These are phyloP conservation scores for Apeira syringaria DNA, from an alignment of 2,888 invertebrate genomes.

Conservation along the genomic window DNA sequence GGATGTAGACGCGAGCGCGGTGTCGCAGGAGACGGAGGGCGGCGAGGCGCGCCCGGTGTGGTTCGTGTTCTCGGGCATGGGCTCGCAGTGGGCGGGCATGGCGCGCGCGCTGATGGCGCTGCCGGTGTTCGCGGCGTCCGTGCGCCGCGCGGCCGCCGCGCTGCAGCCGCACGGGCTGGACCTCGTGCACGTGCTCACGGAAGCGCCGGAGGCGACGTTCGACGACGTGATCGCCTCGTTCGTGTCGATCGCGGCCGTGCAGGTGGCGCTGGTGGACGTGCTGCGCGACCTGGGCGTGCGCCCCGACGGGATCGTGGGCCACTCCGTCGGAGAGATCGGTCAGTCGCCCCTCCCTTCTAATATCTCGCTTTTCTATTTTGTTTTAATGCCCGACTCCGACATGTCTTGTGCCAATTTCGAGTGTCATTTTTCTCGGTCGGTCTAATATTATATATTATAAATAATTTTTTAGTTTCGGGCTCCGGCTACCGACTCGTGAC, in stretches of 20 bases:
- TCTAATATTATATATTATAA: too few species aligned
- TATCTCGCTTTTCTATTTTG: too few species aligned
- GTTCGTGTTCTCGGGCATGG: constrained; percentile 99
- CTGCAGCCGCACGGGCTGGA: constrained; percentile 92
- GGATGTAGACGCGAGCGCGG: too few species aligned
- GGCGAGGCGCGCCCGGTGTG: constrained; percentile 90
- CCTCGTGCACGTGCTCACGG: constrained; percentile 90
- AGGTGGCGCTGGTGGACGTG: constrained; percentile 97
- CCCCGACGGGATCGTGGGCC: constrained; percentile 98
- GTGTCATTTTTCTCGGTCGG: too few species aligned
- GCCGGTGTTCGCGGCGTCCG: constrained; percentile 91
- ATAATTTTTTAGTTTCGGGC: too few species aligned
- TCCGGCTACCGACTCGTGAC: too few species aligned
- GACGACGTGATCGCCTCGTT: constrained; percentile 95
- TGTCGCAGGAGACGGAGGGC: constrained; percentile 57
- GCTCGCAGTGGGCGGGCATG: constrained; percentile 99
- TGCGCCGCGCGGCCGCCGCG: constrained; percentile 89
- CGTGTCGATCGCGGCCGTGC: constrained; percentile 97
- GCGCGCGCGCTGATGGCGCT: constrained; percentile 92
- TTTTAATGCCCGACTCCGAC: too few species aligned
- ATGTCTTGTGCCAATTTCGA: too few species aligned
- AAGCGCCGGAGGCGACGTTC: constrained; percentile 90
- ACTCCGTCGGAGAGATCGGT: constrained; percentile 96
- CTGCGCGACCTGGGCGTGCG: constrained; percentile 89
- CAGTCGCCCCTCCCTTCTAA: constrained; percentile 21